These are phyloP conservation scores for Callospermophilus lateralis DNA, from an alignment of 2,113 vertebrate genomes.

Conservation along the genomic window DNA sequence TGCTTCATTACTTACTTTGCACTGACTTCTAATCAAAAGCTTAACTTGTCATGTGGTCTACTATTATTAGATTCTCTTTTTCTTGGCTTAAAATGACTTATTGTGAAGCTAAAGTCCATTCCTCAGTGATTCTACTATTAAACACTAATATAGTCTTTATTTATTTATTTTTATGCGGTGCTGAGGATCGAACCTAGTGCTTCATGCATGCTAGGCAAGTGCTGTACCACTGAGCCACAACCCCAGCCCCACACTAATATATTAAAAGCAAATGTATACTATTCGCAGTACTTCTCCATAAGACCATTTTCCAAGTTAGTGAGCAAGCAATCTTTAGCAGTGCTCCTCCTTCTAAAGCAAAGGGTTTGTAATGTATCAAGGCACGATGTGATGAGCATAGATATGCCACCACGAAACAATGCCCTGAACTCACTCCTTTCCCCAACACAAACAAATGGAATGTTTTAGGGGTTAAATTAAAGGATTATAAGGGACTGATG, in stretches of 20 bases:
- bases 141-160: not conserved
- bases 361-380: not conserved
- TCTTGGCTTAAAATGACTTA: not conserved
- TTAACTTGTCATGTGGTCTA: not conserved
- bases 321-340: not conserved
- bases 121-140: constrained; percentile 8
- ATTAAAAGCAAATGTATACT: constrained; percentile 31
- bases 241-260: not conserved
- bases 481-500: not conserved
- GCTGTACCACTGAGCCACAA: too few relatives aligned
- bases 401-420: not conserved
- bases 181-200: too few relatives aligned
- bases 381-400: not conserved
- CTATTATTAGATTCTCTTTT: not conserved
- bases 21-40: not conserved
- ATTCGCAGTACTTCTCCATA: not conserved
- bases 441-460: not conserved
- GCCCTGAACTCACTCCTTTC: not conserved
- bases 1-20: not conserved
- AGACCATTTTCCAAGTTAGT: not conserved
- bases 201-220: too few relatives aligned
- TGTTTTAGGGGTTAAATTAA: not conserved
- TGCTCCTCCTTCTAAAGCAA: not conserved
- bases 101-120: not conserved
- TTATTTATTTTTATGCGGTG: too few relatives aligned